phyloP scores from a whole-genome alignment of 2,113 vertebrate genomes.

The Nyctibius bracteatus region DNA sequence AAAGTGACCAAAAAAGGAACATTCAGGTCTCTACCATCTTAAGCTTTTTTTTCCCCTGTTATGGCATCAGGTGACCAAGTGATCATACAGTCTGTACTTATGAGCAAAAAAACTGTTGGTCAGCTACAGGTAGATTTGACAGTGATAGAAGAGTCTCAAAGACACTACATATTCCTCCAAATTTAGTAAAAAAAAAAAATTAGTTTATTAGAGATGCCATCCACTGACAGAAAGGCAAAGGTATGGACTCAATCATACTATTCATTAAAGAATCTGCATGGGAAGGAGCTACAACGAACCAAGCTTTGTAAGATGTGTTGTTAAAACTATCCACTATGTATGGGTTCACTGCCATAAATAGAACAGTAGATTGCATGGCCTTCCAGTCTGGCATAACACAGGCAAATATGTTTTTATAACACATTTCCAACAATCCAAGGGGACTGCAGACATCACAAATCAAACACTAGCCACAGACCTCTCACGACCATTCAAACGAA shows the following conservation, averaged over 20 bases:
- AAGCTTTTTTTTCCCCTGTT: neutral
- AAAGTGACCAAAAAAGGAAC: neutral
- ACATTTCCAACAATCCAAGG: neutral
- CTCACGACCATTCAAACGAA: neutral
- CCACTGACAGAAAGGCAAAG: neutral
- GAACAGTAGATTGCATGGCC: neutral
- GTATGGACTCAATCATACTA: neutral
- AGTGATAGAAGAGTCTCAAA: no score
- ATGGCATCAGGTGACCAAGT: neutral
- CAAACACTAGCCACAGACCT: neutral
- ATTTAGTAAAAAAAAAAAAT: neutral
- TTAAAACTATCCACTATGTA: neutral
- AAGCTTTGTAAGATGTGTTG: neutral
- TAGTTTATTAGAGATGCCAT: neutral
- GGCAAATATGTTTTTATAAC: neutral
- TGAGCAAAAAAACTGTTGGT: neutral
- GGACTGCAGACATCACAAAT: neutral
- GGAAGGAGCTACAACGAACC: neutral
- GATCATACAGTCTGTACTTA: neutral
- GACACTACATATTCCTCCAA: neutral
- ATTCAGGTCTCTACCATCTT: no score
- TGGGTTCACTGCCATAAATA: neutral
- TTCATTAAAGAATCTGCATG: neutral
- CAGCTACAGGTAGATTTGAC: neutral
- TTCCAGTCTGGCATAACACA: neutral